A percentile compares a stretch with the other conserved stretches of the same genome.
phyloP scores from a whole-genome alignment of 2,113 vertebrate genomes.

The Noctilio leporinus region DNA sequence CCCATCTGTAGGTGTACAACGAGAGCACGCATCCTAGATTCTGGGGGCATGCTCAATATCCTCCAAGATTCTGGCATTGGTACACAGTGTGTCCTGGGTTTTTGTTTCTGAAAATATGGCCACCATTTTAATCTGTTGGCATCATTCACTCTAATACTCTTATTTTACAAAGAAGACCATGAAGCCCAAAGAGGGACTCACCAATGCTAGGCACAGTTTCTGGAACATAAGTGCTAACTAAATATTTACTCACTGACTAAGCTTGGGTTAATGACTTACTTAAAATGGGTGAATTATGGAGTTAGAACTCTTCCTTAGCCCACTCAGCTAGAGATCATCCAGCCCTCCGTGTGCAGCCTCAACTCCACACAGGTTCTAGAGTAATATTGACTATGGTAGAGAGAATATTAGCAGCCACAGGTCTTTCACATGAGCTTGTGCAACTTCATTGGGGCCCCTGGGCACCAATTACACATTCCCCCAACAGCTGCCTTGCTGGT shows the following conservation, averaged over 20 bases:
- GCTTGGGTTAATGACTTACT: background rate
- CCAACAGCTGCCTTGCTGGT: background rate
- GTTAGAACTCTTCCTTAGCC: background rate
- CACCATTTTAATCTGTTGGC: background rate
- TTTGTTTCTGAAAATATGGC: constrained; percentile 15
- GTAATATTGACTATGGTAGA: background rate
- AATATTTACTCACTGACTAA: background rate
- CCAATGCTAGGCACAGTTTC: background rate
- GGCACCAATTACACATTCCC: background rate
- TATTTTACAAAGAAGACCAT: background rate
- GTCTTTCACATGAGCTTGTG: background rate
- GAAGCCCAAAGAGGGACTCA: background rate
- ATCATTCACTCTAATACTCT: background rate
- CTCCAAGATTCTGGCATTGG: background rate
- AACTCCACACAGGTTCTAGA: background rate
- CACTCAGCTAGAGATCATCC: background rate
- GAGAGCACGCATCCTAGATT: background rate
- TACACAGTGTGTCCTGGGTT: background rate
- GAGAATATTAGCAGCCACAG: background rate
- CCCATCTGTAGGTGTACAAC: background rate
- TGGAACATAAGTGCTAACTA: background rate
- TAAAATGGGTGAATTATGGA: background rate
- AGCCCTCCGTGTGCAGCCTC: background rate
- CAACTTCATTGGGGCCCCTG: background rate
- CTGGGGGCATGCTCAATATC: background rate